Evolutionary conservation across 1,140 invertebrate genomes (phyloP), one percentile per base, ranked within the genome.

Genomic region (Drosophila parabipectinata): DNA sequence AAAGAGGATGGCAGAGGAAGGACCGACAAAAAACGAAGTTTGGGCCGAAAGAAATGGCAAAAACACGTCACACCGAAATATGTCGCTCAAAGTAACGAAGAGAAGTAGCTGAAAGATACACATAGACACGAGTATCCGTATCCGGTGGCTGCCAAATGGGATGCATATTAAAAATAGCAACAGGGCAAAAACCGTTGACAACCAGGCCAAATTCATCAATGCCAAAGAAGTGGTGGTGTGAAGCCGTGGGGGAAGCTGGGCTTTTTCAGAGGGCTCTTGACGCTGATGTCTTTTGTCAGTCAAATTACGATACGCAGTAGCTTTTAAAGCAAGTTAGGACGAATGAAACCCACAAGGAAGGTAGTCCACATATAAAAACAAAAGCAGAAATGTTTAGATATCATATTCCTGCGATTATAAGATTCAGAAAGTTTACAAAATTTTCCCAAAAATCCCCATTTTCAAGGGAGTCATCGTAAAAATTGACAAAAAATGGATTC

Each of bases 151-250:
- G 67, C 62, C 80, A 80, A 80, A 76, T 80, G 80, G 54, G 32
- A 66, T 60, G 58, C 81, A 80, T 80, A 84, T 80, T 85, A 64
- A 85, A 85, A 84, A 77, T 80, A 61, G 69, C 81, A 73, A 64
- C 66, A 66, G 56, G 37, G 60, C 57, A 85, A 68, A 39, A 28
- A 26, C 12, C 63, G 7, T 18, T 81, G 60, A 77, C 68, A 77
- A 34, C 30, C 55, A 62, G 59, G 61, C 67, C 64, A 64, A 77
- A 74, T 81, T 81, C 82, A 81, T 85, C 82, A 85, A 81, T 81
- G 81, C 53, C 82, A 85, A 64, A 59, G 50, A n/a, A 44, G 59
- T 62, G 51, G 51, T 28, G 18, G 50, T 10, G 28, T 30, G 26
- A 15, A 18, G 9, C 5, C 26, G 14, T 0, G 37, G 15, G 34